Percentiles rank a stretch among this genome's conserved stretches.
Evolutionary conservation across 2,888 invertebrate genomes (phyloP).

Genomic region (Ochlodes sylvanus): DNA sequence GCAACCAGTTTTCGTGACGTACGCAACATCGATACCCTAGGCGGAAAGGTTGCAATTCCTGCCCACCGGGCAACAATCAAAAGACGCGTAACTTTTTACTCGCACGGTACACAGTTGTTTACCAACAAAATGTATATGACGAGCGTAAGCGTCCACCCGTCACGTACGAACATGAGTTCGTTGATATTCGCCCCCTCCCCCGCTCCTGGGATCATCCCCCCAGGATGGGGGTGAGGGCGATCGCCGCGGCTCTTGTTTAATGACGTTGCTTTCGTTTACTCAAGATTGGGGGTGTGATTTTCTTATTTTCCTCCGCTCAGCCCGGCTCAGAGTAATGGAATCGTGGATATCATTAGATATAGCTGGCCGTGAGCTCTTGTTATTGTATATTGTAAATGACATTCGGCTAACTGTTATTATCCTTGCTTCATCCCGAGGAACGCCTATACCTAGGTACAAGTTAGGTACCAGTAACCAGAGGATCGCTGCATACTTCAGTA

Average conservation of each 20-base stretch:
- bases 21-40: background rate
- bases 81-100: slow-evolving; percentile 31
- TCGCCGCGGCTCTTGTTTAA: slow-evolving; percentile 69
- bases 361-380: slow-evolving; percentile 10
- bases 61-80: slow-evolving; percentile 1
- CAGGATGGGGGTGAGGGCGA: slow-evolving; percentile 63
- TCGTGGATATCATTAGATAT: slow-evolving; percentile 20
- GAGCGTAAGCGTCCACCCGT: slow-evolving; percentile 68
- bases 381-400: background rate
- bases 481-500: too few species aligned
- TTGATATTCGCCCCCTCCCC: slow-evolving; percentile 73
- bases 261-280: slow-evolving; percentile 76
- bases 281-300: slow-evolving; percentile 68
- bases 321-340: slow-evolving; percentile 35
- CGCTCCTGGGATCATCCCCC: slow-evolving; percentile 63
- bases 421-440: background rate
- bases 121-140: slow-evolving; percentile 77
- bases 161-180: slow-evolving; percentile 80
- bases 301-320: slow-evolving; percentile 49
- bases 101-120: slow-evolving; percentile 69
- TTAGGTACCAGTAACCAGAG: background rate
- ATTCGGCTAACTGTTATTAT: background rate
- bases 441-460: background rate
- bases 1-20: background rate
- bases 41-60: slow-evolving; percentile 2